Evolutionary conservation across 2,888 invertebrate species (phyloP), one percentile per base, ranked within the genome.

Genomic region (Caenorhabditis imperialis): DNA sequence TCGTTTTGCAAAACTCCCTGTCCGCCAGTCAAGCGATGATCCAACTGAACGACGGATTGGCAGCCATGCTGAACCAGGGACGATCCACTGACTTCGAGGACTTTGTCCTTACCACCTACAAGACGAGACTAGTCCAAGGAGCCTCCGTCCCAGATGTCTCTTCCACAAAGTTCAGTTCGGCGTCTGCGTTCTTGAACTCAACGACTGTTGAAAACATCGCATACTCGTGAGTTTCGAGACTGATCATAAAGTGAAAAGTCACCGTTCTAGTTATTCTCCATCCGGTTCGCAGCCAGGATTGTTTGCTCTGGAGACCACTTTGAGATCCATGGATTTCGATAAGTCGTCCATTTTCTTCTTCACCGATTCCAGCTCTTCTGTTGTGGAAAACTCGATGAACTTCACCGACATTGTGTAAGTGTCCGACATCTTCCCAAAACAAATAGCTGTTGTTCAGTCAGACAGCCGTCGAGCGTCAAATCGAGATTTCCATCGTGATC

Each of bases 301-400:
- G 2, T 47, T 48, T 5, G 79, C 79, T 8, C 37, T 79, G 18
- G 54, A 69, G 25, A 60, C 74, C 0, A 67, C 79, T 8, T 16
- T 79, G 35, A 44, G 40, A 37, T 65, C 71, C 0, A 62, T 79
- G 57, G 71, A 71, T 40, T 63, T 69, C 44, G 79, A 79, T 37
- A 79, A 79, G 42, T 77, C 76, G 1, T 76, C 79, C 27, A 75
- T 79, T 23, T 77, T 79, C 58, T 57, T 79, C 35, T 79, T 79
- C 69, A 65, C 73, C 5, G 75, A 74, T 47, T 62, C 79, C 8
- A 35, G 58, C 8, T 44, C 62, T 22, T 38, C 27, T 16, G 23
- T 54, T 25, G 7, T 22, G 7, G 53, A 45, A 2, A 16, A 22
- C 14, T 27, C 62, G 3, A 25, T n/a, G 50, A 70, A 74, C 55